phyloP scores from a whole-genome alignment of 2,888 invertebrate genomes.

The Tribolium freemani region DNA sequence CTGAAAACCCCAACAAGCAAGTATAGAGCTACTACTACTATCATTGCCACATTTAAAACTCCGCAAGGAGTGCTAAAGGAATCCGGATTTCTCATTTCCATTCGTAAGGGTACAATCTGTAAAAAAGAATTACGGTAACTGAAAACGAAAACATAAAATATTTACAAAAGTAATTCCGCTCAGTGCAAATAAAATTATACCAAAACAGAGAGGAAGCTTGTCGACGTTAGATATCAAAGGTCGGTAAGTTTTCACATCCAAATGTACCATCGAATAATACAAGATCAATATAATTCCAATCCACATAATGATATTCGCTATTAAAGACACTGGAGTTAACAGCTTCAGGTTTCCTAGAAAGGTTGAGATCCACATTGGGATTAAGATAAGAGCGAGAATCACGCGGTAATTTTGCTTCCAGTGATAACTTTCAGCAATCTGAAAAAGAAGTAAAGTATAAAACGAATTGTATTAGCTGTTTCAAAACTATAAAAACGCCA shows the following conservation, averaged over 20 bases:
- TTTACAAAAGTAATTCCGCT: slow-evolving; percentile 89
- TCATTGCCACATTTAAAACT: slow-evolving; percentile 88
- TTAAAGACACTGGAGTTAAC: slow-evolving; percentile 79
- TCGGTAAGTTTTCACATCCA: slow-evolving; percentile 65
- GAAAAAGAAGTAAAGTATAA: too few species aligned
- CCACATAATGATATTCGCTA: slow-evolving; percentile 81
- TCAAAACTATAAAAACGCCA: too few species aligned
- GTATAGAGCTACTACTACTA: slow-evolving; percentile 80
- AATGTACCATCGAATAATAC: slow-evolving; percentile 68
- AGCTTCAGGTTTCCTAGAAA: slow-evolving; percentile 80
- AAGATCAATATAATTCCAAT: slow-evolving; percentile 81
- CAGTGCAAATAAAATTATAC: slow-evolving; percentile 94
- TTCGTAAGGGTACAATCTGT: slow-evolving; percentile 88
- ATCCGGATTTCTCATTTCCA: slow-evolving; percentile 83
- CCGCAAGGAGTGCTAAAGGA: slow-evolving; percentile 83
- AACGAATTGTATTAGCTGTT: too few species aligned
- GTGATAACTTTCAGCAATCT: slow-evolving; percentile 77
- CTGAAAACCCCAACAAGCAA: slow-evolving; percentile 86
- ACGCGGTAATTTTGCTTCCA: slow-evolving; percentile 73
- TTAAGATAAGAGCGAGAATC: slow-evolving; percentile 77
- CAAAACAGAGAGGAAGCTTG: slow-evolving; percentile 86
- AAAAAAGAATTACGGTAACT: slow-evolving; percentile 31
- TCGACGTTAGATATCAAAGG: slow-evolving; percentile 56
- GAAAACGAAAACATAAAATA: neutral
- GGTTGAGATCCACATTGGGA: slow-evolving; percentile 79